A percentile compares a stretch with the other conserved stretches of the same genome.
Evolutionary conservation across 2,888 invertebrate species (phyloP).

Genomic region (Nephrocerus scutellatus): DNA sequence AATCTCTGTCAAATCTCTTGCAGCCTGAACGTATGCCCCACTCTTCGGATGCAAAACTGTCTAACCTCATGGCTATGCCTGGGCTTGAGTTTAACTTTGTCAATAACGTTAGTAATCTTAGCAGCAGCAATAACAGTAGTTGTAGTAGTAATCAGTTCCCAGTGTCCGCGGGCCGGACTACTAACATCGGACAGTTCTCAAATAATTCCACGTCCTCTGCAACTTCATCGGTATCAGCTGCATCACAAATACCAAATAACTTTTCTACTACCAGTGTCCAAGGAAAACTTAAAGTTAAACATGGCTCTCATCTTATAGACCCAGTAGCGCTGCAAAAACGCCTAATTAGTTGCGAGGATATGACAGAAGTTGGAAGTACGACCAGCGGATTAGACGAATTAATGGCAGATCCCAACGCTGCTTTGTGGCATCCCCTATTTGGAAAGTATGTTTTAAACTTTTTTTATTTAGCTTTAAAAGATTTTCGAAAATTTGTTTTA

Average conservation of each 20-base stretch:
- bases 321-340: constrained; percentile 49
- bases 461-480: constrained; percentile 6
- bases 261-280: no score
- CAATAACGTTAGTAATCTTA: constrained; percentile 6
- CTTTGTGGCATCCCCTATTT: constrained; percentile 79
- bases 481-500: neutral
- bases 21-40: constrained; percentile 49
- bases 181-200: constrained; percentile 19
- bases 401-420: constrained; percentile 55
- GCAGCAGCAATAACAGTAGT: no score
- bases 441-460: constrained; percentile 63
- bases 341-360: constrained; percentile 48
- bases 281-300: constrained; percentile 53
- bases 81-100: constrained; percentile 37
- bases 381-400: constrained; percentile 54
- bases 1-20: constrained; percentile 56
- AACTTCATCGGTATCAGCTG: constrained; percentile 19
- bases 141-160: no score
- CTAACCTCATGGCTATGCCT: constrained; percentile 35
- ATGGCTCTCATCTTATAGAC: constrained; percentile 52
- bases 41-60: constrained; percentile 48
- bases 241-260: no score
- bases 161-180: constrained; percentile 12
- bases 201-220: constrained; percentile 17
- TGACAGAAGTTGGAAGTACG: constrained; percentile 60